Percentiles rank a stretch among this genome's conserved stretches.
Evolutionary conservation across 37 sponge, comb jelly and placozoan species (phyloP).

Genomic region (Petrosia ficiformis): DNA sequence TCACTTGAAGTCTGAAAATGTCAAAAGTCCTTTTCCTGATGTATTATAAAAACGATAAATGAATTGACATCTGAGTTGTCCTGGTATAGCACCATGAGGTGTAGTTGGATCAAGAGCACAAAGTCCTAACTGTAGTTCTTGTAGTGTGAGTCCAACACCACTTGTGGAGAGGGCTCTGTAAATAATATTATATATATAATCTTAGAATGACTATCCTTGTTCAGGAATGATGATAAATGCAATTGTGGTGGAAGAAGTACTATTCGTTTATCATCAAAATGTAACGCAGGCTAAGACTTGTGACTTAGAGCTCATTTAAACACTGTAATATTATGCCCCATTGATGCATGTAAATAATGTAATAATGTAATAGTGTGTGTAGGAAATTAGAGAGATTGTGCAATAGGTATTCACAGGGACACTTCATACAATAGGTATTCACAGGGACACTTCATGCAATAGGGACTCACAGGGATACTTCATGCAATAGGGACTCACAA

Average conservation of each 20-base stretch:
- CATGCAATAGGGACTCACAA: too few species aligned
- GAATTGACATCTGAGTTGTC: conserved; percentile 80
- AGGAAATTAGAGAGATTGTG: too few species aligned
- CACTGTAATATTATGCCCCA: too few species aligned
- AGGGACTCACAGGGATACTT: too few species aligned
- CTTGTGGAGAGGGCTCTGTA: background rate
- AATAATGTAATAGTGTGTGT: too few species aligned
- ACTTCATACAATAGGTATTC: too few species aligned
- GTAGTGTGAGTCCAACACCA: conserved; percentile 9
- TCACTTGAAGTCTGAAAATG: conserved; percentile 60
- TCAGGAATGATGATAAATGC: background rate
- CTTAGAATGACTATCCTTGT: background rate
- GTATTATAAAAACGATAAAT: conserved; percentile 86
- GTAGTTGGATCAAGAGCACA: conserved; percentile 87
- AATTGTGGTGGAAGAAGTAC: conserved; percentile 1
- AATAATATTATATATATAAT: background rate
- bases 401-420: too few species aligned
- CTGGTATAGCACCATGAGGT: conserved; percentile 77
- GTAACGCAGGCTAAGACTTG: too few species aligned
- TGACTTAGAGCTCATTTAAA: too few species aligned
- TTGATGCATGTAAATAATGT: too few species aligned
- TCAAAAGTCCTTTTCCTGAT: conserved; percentile 37
- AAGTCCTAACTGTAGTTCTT: conserved; percentile 70
- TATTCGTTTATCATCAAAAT: too few species aligned
- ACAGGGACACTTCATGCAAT: too few species aligned